Conservation (phyloP, 2,113 vertebrate genomes). For the Eulemur macaco region DNA sequence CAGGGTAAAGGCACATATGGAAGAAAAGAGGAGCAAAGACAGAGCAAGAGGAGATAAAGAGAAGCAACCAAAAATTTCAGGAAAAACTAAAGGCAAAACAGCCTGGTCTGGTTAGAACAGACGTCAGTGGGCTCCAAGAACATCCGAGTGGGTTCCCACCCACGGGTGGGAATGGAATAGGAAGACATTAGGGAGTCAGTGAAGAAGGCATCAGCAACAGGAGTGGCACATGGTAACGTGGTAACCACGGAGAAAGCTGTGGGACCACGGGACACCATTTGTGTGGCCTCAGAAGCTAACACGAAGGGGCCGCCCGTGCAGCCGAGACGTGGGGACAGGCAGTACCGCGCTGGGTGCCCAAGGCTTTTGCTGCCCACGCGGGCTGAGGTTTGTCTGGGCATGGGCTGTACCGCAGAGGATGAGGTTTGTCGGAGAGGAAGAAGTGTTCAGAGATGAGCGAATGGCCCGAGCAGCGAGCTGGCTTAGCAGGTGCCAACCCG, state of each 20-base stretch:
- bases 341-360: not conserved
- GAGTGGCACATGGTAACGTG: not conserved
- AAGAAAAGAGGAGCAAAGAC: not conserved
- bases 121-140: not conserved
- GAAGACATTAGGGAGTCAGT: not conserved
- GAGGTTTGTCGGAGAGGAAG: not conserved
- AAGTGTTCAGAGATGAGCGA: not conserved
- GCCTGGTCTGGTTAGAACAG: not conserved
- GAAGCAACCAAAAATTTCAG: not conserved
- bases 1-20: not conserved
- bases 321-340: not conserved
- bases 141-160: not conserved
- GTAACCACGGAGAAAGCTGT: not conserved
- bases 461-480: not conserved
- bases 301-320: not conserved
- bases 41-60: not conserved
- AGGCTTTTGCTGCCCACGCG: fast-evolving
- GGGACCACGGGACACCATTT: too few relatives aligned
- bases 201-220: not conserved
- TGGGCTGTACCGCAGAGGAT: not conserved
- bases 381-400: not conserved
- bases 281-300: not conserved
- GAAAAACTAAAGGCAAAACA: not conserved
- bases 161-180: not conserved
- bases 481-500: not conserved